phyloP scores from a whole-genome alignment of 1,140 invertebrate genomes.

The Drosophila auraria region DNA sequence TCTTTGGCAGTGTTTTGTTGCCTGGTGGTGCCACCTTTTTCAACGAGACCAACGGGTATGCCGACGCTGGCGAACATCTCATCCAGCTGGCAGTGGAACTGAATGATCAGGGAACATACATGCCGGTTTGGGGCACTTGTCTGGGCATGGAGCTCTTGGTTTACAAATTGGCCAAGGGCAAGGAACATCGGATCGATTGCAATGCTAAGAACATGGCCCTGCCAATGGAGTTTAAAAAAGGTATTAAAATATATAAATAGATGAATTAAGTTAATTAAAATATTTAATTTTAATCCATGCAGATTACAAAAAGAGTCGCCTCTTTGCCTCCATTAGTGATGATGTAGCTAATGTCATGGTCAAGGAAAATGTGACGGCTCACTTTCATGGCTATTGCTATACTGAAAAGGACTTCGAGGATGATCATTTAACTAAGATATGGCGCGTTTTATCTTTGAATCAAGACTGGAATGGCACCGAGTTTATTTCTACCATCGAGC shows the following conservation, averaged over 20 bases:
- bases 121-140: conserved; percentile 95
- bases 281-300: background rate
- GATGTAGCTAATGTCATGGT: conserved; percentile 87
- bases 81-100: conserved; percentile 88
- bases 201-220: conserved; percentile 87
- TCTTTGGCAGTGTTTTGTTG: conserved; percentile 88
- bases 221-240: conserved; percentile 89
- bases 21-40: conserved; percentile 91
- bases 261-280: background rate
- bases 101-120: conserved; percentile 90
- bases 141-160: conserved; percentile 94
- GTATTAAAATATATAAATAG: conserved; percentile 74
- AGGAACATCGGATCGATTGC: conserved; percentile 88
- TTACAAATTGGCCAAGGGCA: conserved; percentile 88
- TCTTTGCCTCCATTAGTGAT: conserved; percentile 87
- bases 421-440: conserved; percentile 87
- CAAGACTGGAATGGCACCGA: conserved; percentile 88
- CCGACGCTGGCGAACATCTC: conserved; percentile 90
- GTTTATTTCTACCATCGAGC: conserved; percentile 90
- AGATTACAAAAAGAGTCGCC: conserved; percentile 87
- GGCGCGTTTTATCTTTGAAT: conserved; percentile 90
- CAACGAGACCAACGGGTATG: conserved; percentile 89
- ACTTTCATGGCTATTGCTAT: conserved; percentile 91
- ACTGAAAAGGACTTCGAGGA: conserved; percentile 87
- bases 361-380: conserved; percentile 89